Percentiles rank a stretch among this genome's conserved stretches.
Conservation (phyloP, 2,888 invertebrate genomes). For the Leucozona laternaria region DNA sequence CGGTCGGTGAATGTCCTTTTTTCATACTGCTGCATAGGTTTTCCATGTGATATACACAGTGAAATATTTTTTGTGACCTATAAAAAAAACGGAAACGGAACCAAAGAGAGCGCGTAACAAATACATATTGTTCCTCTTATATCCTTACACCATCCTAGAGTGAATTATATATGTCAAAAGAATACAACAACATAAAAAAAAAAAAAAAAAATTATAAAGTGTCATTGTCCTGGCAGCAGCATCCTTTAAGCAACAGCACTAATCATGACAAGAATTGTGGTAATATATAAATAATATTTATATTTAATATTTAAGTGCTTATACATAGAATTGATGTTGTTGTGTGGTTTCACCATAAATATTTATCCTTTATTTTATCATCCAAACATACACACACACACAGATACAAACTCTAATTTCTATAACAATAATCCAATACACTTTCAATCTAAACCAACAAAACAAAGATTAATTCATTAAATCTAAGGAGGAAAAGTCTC, state of each 20-base stretch:
- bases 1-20: constrained; percentile 24
- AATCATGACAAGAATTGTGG: constrained; percentile 70
- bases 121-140: constrained; percentile 29
- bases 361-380: constrained; percentile 10
- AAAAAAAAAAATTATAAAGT: constrained; percentile 10
- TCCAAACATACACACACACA: constrained; percentile 8
- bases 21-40: constrained; percentile 37
- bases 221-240: constrained; percentile 38
- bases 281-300: constrained; percentile 26
- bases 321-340: constrained; percentile 22
- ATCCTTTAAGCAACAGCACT: constrained; percentile 7
- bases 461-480: neutral
- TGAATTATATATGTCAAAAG: constrained; percentile 55
- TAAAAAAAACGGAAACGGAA: constrained; percentile 55
- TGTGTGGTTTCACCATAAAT: constrained; percentile 37
- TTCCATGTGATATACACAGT: constrained; percentile 59
- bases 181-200: constrained; percentile 1
- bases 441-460: neutral
- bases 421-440: neutral
- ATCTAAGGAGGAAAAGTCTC: constrained; percentile 1
- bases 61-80: constrained; percentile 69
- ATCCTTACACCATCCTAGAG: neutral
- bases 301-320: neutral
- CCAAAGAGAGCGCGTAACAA: constrained; percentile 64
- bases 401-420: neutral